Percentiles rank a stretch among this genome's conserved stretches.
Evolutionary conservation across 2,888 invertebrate species (phyloP).

Genomic region (Lutraria lutraria): DNA sequence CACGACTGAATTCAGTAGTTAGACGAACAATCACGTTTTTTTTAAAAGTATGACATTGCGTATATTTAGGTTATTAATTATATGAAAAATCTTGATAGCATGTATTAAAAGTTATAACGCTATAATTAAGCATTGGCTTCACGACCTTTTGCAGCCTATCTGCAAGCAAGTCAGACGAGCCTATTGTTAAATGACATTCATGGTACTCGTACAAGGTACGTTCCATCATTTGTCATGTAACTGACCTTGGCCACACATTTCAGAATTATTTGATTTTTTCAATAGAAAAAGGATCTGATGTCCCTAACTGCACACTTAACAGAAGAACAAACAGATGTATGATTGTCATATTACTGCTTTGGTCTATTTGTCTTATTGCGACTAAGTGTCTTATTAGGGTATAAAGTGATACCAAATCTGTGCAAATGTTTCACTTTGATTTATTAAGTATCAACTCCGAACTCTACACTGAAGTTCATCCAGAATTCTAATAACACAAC

Average conservation of each 20-base stretch:
- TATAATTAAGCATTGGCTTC: not conserved
- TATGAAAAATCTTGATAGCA: no score
- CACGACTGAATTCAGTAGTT: no score
- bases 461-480: not conserved
- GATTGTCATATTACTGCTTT: not conserved
- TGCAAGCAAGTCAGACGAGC: not conserved
- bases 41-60: no score
- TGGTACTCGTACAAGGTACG: not conserved
- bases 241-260: not conserved
- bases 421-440: slow-evolving; percentile 7
- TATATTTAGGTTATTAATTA: no score
- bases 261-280: not conserved
- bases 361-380: not conserved
- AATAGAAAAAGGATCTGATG: not conserved
- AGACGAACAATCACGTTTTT: no score
- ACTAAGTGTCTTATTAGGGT: not conserved
- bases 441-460: not conserved
- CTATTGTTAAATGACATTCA: not conserved
- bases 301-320: not conserved
- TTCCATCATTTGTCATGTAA: not conserved
- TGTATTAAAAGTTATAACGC: not conserved
- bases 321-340: not conserved
- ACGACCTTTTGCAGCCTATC: not conserved
- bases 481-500: not conserved
- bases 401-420: not conserved